phyloP scores from a whole-genome alignment of 2,113 vertebrate species.

The Tichodroma muraria region DNA sequence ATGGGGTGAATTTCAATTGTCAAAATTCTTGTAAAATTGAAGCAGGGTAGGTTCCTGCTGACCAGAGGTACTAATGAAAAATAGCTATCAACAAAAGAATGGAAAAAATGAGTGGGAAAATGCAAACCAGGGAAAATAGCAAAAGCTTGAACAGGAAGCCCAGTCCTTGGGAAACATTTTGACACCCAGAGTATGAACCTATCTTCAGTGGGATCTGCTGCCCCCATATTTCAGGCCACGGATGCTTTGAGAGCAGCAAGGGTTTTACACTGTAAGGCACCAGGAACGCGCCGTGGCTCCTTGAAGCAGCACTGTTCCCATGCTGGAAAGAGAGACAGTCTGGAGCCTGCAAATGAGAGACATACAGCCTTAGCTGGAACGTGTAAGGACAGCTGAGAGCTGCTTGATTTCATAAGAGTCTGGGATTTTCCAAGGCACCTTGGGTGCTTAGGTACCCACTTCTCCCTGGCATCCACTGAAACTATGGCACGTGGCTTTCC shows the following conservation, averaged over 20 bases:
- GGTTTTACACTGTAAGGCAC: neutral
- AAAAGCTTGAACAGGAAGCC: neutral
- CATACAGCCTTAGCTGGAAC: neutral
- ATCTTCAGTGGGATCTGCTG: neutral
- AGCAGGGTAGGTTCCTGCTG: conserved; percentile 31
- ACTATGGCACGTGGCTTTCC: accelerated
- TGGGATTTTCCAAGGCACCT: neutral
- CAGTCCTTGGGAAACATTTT: neutral
- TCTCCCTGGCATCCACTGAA: neutral
- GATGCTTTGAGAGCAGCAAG: neutral
- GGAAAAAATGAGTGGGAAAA: conserved; percentile 23
- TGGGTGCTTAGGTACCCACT: neutral
- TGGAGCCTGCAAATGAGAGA: conserved; percentile 28
- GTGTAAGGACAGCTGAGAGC: neutral
- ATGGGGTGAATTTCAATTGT: conserved; percentile 47
- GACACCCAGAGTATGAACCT: neutral
- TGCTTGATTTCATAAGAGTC: neutral
- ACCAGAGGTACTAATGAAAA: neutral
- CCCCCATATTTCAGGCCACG: neutral
- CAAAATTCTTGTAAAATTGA: conserved; percentile 35
- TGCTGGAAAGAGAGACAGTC: neutral
- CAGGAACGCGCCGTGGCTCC: neutral
- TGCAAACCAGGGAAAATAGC: neutral
- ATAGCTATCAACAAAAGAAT: conserved; percentile 1
- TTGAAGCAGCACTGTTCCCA: neutral